Percentiles rank a stretch among this genome's conserved stretches.
Evolutionary conservation across 2,888 invertebrate genomes (phyloP).

Genomic region (Odontothrips loti): DNA sequence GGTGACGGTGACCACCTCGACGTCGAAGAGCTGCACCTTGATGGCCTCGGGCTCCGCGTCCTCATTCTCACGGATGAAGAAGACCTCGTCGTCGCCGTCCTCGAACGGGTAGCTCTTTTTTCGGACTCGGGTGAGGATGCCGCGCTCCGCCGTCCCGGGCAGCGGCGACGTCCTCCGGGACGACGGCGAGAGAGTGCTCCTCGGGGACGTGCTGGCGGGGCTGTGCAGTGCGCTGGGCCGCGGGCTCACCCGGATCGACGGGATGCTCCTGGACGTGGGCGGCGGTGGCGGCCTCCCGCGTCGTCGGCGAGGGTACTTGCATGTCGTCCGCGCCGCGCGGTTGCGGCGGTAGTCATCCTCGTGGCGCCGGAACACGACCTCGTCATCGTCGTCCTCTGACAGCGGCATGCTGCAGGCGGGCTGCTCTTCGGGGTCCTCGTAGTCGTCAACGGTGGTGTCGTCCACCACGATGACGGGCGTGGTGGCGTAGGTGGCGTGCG

Average conservation of each 20-base stretch:
- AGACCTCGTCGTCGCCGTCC: slow-evolving; percentile 20
- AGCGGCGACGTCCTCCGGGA: neutral
- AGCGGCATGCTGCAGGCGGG: neutral
- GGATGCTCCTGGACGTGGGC: neutral
- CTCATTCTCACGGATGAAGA: slow-evolving; percentile 12
- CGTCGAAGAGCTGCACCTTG: slow-evolving; percentile 19
- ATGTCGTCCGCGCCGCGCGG: neutral
- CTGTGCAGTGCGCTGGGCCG: neutral
- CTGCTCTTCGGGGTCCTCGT: neutral
- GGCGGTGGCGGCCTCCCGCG: neutral
- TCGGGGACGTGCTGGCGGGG: neutral
- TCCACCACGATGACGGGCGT: slow-evolving; percentile 14
- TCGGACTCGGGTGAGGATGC: slow-evolving; percentile 9
- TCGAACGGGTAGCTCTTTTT: slow-evolving; percentile 19
- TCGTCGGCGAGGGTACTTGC: neutral
- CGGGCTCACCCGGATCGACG: neutral
- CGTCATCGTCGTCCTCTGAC: slow-evolving; percentile 5
- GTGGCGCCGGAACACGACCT: neutral
- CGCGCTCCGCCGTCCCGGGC: slow-evolving; percentile 5
- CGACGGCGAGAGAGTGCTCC: neutral
- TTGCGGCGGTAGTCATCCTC: neutral
- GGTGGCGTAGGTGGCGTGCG: neutral
- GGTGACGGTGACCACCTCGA: slow-evolving; percentile 10
- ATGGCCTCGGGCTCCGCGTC: slow-evolving; percentile 16
- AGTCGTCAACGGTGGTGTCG: neutral